Evolutionary conservation across 2,113 vertebrate species (phyloP), one percentile per base, ranked within the genome.

Genomic region (Piprites chloris): DNA sequence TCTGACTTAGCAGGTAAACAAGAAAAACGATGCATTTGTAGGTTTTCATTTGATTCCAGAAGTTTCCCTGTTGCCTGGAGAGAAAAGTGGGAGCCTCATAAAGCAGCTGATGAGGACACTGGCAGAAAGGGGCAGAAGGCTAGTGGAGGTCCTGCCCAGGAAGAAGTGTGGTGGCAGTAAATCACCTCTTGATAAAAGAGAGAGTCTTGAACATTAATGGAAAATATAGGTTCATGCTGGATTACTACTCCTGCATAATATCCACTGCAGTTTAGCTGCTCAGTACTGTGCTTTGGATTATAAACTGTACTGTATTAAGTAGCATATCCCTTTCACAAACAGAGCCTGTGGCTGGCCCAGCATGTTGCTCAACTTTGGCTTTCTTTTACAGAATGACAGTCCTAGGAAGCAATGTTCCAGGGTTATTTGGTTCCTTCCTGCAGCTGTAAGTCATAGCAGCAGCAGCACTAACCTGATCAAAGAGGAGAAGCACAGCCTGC

Each of bases 381-480:
- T 74, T 67, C 52, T 81, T 92, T 67, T 90, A 30, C 44, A 87
- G 89, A 78, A 85, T 61, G 81, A 78, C 74, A 78, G 44, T 93
- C 58, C 69, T 92, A 87, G 95, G 81, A 88, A 96, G 78, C 83
- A 50, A 8, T 85, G 52, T 91, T 97, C 47, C 71, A 79, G 90
- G 78, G 67, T 41, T 79, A 77, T 90, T 95, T 74, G 75, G 68
- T 91, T 96, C 82, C 80, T 88, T 89, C 91, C 79, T 6, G 21
- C 75, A 86, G 85, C 93, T 97, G 91, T 76, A 68, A 86, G 67
- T 93, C 79, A 74, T 53, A 85, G 81, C 82, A 95, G 74, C 83
- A 85, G 82, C 90, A 87, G 93, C 74, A 62, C 62, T 86, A 22
- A 59, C 73, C 80, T 95, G 93, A 66, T 79, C 71, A 88, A 53